Percentiles rank a stretch among this genome's conserved stretches.
phyloP scores from a whole-genome alignment of 2,797 vertebrate species.

The Craterocephalus amniculus region DNA sequence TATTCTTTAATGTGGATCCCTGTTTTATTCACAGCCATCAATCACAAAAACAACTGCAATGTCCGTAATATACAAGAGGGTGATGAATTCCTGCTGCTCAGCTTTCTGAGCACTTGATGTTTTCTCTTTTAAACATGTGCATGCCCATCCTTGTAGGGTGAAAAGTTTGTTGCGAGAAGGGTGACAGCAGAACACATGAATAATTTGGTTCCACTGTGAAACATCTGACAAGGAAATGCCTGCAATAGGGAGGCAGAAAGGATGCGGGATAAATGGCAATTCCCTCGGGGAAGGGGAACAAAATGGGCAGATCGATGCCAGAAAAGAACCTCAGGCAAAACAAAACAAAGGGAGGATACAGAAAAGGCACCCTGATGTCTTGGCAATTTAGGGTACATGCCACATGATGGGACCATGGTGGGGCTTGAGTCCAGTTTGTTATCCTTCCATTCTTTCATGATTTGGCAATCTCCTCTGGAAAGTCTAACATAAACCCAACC shows the following conservation, averaged over 20 bases:
- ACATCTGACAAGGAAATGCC: constrained; percentile 29
- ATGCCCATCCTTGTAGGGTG: constrained; percentile 1
- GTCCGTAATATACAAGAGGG: constrained; percentile 31
- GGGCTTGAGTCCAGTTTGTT: constrained; percentile 26
- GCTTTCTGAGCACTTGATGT: background rate
- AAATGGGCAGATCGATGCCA: constrained; percentile 57
- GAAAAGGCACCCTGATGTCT: constrained; percentile 29
- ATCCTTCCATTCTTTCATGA: constrained; percentile 12
- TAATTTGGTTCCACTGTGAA: constrained; percentile 9
- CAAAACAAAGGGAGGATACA: constrained; percentile 39
- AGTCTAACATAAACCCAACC: background rate
- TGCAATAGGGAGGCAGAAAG: constrained; percentile 20
- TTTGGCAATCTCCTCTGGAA: constrained; percentile 13
- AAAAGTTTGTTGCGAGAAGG: constrained; percentile 1
- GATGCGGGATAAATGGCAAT: constrained; percentile 46
- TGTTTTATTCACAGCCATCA: constrained; percentile 54
- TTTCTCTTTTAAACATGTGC: constrained; percentile 1
- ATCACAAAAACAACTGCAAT: constrained; percentile 54
- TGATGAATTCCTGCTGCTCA: constrained; percentile 45
- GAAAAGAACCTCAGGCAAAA: constrained; percentile 50
- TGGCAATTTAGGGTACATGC: constrained; percentile 20
- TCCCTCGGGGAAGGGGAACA: constrained; percentile 46
- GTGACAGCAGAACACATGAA: background rate
- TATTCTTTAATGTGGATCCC: background rate
- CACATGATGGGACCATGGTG: constrained; percentile 8